Evolutionary conservation across 2,113 vertebrate species (phyloP).

Genomic region (Notothenia coriiceps): DNA sequence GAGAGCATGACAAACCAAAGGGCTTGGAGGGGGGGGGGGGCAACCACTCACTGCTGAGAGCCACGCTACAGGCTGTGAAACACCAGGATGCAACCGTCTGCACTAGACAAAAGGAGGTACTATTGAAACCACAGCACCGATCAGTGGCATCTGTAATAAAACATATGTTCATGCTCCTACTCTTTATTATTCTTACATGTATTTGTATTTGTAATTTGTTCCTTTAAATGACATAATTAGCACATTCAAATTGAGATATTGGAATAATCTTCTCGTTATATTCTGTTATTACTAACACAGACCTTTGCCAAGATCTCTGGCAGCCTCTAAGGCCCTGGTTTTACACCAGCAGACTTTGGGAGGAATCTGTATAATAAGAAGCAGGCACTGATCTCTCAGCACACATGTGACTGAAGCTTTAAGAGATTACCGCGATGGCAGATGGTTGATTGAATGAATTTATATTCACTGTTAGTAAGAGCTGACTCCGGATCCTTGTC

Average conservation of each 20-base stretch:
- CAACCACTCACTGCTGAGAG: slow-evolving; percentile 36
- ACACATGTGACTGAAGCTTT: slow-evolving; percentile 20
- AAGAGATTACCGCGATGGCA: neutral
- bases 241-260: neutral
- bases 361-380: neutral
- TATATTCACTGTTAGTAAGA: slow-evolving; percentile 5
- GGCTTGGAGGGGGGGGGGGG: slow-evolving; percentile 36
- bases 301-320: neutral
- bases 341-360: slow-evolving; percentile 10
- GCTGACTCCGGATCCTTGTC: neutral
- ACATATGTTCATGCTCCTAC: slow-evolving; percentile 2
- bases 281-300: slow-evolving; percentile 26
- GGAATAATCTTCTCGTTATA: neutral
- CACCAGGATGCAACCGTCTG: slow-evolving; percentile 58
- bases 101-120: slow-evolving; percentile 24
- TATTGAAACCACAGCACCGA: too few species aligned
- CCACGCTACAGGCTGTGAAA: slow-evolving; percentile 39
- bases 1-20: slow-evolving; percentile 57
- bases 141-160: slow-evolving; percentile 15
- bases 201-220: neutral
- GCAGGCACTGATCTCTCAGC: neutral
- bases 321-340: neutral
- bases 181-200: slow-evolving; percentile 5
- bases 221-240: neutral
- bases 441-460: neutral